Conservation (phyloP, 2,113 vertebrate genomes). For the Pipa parva region DNA sequence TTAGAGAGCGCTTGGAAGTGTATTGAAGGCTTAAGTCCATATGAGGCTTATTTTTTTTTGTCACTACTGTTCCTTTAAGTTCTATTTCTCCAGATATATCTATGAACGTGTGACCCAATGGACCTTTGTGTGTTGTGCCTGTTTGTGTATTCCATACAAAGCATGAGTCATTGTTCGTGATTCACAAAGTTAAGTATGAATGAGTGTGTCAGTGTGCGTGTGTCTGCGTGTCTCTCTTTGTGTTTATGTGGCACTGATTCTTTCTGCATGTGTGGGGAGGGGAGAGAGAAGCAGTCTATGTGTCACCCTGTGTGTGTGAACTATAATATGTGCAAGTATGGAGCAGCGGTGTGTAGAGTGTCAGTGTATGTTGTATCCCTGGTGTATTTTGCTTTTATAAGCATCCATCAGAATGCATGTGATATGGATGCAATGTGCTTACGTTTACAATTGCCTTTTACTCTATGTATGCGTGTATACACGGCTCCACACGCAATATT, state of each 20-base stretch:
- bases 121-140: neutral
- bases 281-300: slow-evolving; percentile 23
- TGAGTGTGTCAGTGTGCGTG: slow-evolving; percentile 25
- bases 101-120: neutral
- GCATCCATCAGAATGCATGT: no score
- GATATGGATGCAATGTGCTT: no score
- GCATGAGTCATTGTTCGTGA: slow-evolving; percentile 34
- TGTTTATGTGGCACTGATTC: slow-evolving; percentile 37
- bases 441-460: no score
- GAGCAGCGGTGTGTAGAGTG: neutral
- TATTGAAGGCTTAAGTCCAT: no score
- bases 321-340: neutral
- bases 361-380: neutral
- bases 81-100: no score
- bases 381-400: neutral
- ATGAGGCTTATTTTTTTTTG: no score
- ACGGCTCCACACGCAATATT: no score
- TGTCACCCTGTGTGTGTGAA: slow-evolving; percentile 22
- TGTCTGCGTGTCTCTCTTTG: slow-evolving; percentile 37
- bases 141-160: neutral
- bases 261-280: slow-evolving; percentile 24
- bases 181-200: slow-evolving; percentile 17
- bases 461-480: no score
- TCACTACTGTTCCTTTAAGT: no score
- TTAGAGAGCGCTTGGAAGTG: no score